These are phyloP conservation scores for Machaerirhynchus nigripectus DNA, from an alignment of 2,113 vertebrate species.

Conservation along the genomic window DNA sequence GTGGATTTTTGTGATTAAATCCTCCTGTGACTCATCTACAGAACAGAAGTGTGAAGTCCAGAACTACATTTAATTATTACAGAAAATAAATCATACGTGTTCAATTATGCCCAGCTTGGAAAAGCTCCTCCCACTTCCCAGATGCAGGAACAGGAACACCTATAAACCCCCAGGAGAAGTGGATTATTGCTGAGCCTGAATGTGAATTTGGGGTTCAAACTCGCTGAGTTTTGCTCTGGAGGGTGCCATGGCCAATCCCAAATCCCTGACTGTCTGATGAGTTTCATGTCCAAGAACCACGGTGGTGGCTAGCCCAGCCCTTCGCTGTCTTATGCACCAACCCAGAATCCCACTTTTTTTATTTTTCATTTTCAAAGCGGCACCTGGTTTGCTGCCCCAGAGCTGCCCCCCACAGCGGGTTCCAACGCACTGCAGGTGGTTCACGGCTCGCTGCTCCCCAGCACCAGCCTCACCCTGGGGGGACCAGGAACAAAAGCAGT, in stretches of 20 bases:
- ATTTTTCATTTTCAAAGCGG: background rate
- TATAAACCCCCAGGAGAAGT: background rate
- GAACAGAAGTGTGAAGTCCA: background rate
- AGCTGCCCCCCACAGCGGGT: background rate
- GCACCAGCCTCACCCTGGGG: background rate
- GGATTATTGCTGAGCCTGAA: background rate
- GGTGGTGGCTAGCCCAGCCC: background rate
- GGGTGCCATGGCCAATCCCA: accelerated
- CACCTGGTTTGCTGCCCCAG: background rate
- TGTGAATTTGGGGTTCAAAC: background rate
- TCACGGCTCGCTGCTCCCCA: background rate
- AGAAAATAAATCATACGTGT: background rate
- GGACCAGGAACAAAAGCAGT: background rate
- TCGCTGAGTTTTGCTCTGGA: background rate
- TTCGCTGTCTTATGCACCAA: accelerated
- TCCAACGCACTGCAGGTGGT: background rate
- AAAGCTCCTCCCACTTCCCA: background rate
- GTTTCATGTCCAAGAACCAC: background rate
- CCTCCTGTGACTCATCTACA: background rate
- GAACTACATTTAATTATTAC: background rate
- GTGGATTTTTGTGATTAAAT: background rate
- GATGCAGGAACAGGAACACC: background rate
- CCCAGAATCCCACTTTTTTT: too few species aligned
- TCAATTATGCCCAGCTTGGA: background rate
- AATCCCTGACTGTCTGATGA: background rate